Conservation (phyloP, 1,140 invertebrate genomes). For the Orius laevigatus region DNA sequence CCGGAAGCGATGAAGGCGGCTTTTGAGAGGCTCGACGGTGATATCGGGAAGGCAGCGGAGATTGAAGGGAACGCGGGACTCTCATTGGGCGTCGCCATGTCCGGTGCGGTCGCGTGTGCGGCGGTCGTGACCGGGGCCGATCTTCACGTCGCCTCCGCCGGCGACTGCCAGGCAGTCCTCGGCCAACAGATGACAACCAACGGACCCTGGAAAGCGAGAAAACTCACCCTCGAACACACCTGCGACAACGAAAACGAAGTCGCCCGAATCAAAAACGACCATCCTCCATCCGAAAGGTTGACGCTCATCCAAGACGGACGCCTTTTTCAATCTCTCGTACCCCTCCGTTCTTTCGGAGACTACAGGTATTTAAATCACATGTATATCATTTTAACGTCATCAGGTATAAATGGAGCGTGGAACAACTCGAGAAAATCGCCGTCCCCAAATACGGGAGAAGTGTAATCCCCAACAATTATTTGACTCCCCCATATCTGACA, state of each 20-base stretch:
- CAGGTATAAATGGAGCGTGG: constrained; percentile 79
- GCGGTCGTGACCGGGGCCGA: constrained; percentile 72
- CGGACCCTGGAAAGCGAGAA: constrained; percentile 58
- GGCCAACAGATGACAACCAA: constrained; percentile 39
- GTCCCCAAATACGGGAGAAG: constrained; percentile 51
- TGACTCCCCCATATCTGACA: constrained; percentile 91
- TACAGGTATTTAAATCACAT: constrained; percentile 41
- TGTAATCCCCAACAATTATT: constrained; percentile 60
- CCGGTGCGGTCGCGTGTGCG: constrained; percentile 65
- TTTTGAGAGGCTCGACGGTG: constrained; percentile 62
- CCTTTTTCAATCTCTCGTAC: constrained; percentile 81
- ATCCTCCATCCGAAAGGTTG: constrained; percentile 68
- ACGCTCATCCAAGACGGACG: constrained; percentile 78
- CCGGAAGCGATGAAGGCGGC: constrained; percentile 22
- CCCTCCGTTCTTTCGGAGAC: constrained; percentile 87
- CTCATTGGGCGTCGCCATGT: constrained; percentile 69
- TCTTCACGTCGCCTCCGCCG: constrained; percentile 74
- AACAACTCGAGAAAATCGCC: constrained; percentile 52
- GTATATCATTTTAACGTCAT: not conserved
- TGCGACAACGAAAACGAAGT: constrained; percentile 77
- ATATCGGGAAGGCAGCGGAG: constrained; percentile 40
- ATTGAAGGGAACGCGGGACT: constrained; percentile 20
- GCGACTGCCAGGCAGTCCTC: constrained; percentile 80
- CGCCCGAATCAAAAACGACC: constrained; percentile 55
- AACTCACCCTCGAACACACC: constrained; percentile 76